These are phyloP conservation scores for Allochrocebus solatus DNA, from an alignment of 2,797 vertebrate genomes.

Conservation along the genomic window DNA sequence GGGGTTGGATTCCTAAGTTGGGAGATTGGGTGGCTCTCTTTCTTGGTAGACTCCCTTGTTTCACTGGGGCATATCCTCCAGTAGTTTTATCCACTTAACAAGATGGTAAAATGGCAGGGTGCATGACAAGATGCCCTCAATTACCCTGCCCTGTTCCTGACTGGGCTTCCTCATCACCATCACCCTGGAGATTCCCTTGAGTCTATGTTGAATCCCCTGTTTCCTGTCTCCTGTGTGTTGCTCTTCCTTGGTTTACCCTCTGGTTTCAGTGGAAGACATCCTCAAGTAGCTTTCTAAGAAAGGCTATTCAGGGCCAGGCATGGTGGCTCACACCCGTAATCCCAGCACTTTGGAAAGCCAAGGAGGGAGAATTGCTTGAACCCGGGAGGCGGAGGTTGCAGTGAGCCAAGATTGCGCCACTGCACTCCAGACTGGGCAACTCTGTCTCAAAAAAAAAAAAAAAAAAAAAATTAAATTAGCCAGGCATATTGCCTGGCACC, in stretches of 20 bases:
- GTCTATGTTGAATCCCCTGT: background rate
- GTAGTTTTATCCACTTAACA: background rate
- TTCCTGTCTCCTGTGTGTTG: background rate
- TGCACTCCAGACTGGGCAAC: background rate
- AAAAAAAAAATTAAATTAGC: background rate
- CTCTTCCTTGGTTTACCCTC: background rate
- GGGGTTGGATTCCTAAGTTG: too few relatives aligned
- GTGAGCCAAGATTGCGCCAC: rapidly evolving
- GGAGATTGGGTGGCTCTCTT: background rate
- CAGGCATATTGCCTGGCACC: background rate
- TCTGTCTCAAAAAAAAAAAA: background rate
- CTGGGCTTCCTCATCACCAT: background rate
- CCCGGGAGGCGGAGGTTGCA: background rate
- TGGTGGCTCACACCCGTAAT: background rate
- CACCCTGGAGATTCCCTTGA: background rate
- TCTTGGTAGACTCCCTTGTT: background rate
- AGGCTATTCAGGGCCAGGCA: background rate
- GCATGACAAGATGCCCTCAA: rapidly evolving
- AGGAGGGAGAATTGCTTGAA: background rate
- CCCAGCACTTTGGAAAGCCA: background rate
- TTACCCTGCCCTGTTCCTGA: background rate
- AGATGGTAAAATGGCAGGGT: background rate
- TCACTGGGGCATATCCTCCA: background rate
- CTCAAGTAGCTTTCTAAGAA: background rate
- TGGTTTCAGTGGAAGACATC: background rate